Conservation (phyloP, 2,113 vertebrate genomes). For the Anguilla japonica region DNA sequence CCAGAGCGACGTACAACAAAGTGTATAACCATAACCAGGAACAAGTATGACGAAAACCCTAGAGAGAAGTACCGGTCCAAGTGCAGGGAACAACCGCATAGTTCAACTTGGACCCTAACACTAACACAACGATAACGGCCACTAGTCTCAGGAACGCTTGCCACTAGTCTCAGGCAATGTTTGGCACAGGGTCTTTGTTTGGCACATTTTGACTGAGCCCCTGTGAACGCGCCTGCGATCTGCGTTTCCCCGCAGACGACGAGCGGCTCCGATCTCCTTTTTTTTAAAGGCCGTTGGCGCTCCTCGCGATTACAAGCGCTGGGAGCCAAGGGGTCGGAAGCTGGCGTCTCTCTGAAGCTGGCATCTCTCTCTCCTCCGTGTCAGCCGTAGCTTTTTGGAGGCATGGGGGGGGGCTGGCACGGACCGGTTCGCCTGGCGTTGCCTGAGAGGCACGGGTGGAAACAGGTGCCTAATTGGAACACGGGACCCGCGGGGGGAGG, state of each 20-base stretch:
- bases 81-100: no score
- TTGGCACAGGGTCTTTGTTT: not conserved
- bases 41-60: no score
- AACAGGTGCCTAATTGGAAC: conserved; percentile 4
- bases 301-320: not conserved
- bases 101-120: no score
- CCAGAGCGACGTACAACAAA: no score
- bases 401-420: not conserved
- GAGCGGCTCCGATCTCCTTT: not conserved
- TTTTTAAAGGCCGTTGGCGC: not conserved
- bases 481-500: not conserved
- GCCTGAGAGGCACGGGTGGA: not conserved
- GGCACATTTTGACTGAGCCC: not conserved
- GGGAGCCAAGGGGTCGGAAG: not conserved
- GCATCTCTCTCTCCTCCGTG: not conserved
- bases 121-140: no score
- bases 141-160: no score
- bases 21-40: no score
- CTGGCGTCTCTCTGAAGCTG: not conserved
- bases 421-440: not conserved
- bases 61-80: no score
- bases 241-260: not conserved
- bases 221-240: not conserved
- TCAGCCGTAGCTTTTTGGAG: not conserved
- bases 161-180: not conserved